Base-by-base conservation (phyloP, 2,113 vertebrate genomes). In the Myotis lucifugus region DNA sequence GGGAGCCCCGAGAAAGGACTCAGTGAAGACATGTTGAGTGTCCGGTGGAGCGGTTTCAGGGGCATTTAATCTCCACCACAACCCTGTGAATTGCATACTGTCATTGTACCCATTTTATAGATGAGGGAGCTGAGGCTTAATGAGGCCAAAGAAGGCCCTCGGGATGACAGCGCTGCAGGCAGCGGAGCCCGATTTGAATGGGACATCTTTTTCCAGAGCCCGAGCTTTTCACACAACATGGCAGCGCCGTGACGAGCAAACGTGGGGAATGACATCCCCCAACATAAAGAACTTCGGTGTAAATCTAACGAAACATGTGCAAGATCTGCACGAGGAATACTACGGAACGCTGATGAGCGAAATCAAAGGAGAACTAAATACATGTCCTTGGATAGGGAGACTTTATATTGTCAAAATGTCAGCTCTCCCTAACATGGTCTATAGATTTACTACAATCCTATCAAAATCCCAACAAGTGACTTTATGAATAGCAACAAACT, bases 41-140 rank as follows among this genome's bases (percentile, higher is more conserved):
- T 76, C 42, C 11, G 3, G 1, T 2, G 2, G 12, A 42, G 23
- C 18, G 1, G 21, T 40, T 23, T 9, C 0, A 19, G 64, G 6
- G 56, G n/a, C 17, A 3, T 42, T 32, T 18, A 25, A 3, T 52
- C 42, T 74, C 74, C 27, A 37, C 6, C 27, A 13, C 37, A 52
- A 52, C 21, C 54, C 54, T 42, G 32, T 50, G 46, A 59, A 19
- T 42, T n/a, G 54, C 56, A 23, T 11, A 14, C 32, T 29, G 32
- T 37, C 18, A 8, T 40, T 5, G 52, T 1, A 12, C 52, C 76
- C 56, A n/a, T 50, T 83, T 93, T 64, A 69, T 2, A 84, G 87
- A 61, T 50, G 54, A 77, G 40, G 18, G 82, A 67, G n/a, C 32
- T 21, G 67, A 34, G 48, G 34, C 27, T 83, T n/a, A 5, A 18